Base-by-base conservation (phyloP, 2,797 vertebrate genomes). In the Sphenopsis melanotis region DNA sequence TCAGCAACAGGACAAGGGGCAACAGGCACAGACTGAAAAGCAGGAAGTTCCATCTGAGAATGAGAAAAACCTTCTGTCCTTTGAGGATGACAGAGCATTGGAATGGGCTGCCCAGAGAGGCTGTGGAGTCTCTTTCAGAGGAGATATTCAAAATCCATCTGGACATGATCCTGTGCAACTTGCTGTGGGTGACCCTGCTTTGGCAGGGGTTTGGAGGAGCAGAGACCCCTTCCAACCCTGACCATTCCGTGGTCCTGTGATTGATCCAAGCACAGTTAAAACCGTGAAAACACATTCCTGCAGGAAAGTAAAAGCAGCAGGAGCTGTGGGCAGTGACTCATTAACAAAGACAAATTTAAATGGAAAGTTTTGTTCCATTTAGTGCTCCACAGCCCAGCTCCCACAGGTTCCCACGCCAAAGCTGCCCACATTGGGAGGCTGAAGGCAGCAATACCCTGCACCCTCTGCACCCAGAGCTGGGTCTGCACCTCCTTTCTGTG, bases 261-360 rank as follows among this genome's bases (percentile, higher is more conserved):
- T 14, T 89, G 69, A 87, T 65, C 87, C 72, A 92, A 69, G 55
- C 61, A 60, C 71, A 55, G 61, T n/a, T 64, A 85, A 95, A 87
- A 77, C 12, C 0, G 0, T 44, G 60, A 59, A 83, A 85, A 90
- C 30, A 26, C 57, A 46, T 83, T 92, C 68, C 90, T 87, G 64
- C 36, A 94, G 76, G 69, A 83, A 90, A 90, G 72, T 36, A 87
- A 91, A 96, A 93, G 64, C 76, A 92, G 82, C 85, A 52, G 85
- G 82, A 91, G 74, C 57, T 61, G 76, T 19, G 76, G 69, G 72
- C 49, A 75, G 87, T 87, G 72, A 91, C 57, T 92, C 89, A 88
- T 57, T 88, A 65, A 82, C 50, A 75, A 81, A 93, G 50, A 50
- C 42, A 95, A 93, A 95, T 65, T 68, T 64, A 75, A 83, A 17